phyloP scores from a whole-genome alignment of 64 coral and sea anemone species.

The Stylophora pistillata region DNA sequence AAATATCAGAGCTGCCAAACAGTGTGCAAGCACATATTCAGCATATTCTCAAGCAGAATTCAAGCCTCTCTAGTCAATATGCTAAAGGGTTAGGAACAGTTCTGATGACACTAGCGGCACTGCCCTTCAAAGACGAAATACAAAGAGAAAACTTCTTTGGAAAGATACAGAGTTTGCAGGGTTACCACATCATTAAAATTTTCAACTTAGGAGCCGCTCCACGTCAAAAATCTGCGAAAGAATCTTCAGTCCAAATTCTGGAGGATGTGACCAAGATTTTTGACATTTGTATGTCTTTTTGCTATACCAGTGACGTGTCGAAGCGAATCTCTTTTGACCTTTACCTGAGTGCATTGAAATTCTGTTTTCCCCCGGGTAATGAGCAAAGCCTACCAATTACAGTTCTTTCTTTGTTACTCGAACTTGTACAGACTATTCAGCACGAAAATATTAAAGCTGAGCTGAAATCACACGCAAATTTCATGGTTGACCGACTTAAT shows the following conservation, averaged over 20 bases:
- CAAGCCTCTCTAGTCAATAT: not conserved
- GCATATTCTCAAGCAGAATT: not conserved
- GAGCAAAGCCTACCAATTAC: not conserved
- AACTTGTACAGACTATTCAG: conserved; percentile 22
- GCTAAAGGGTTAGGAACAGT: not conserved
- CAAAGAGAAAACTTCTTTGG: not conserved
- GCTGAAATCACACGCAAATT: not conserved
- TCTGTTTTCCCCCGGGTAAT: not conserved
- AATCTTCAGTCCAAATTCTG: not conserved
- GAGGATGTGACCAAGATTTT: not conserved
- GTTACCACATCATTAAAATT: not conserved
- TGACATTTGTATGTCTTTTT: conserved; percentile 2
- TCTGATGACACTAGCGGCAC: not conserved
- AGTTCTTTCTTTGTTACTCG: conserved; percentile 1
- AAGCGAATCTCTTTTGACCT: conserved; percentile 9
- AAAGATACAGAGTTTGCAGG: not conserved
- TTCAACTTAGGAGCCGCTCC: not conserved
- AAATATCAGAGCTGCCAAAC: not conserved
- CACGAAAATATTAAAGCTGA: not conserved
- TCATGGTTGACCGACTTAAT: not conserved
- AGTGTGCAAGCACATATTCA: not conserved
- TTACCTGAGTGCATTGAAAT: not conserved
- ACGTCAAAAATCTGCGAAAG: not conserved
- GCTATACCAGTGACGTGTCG: not conserved
- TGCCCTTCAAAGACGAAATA: conserved; percentile 9